A percentile compares a stretch with the other conserved stretches of the same genome.
phyloP scores from a whole-genome alignment of 1,140 invertebrate species.

The Bicyclus anynana region DNA sequence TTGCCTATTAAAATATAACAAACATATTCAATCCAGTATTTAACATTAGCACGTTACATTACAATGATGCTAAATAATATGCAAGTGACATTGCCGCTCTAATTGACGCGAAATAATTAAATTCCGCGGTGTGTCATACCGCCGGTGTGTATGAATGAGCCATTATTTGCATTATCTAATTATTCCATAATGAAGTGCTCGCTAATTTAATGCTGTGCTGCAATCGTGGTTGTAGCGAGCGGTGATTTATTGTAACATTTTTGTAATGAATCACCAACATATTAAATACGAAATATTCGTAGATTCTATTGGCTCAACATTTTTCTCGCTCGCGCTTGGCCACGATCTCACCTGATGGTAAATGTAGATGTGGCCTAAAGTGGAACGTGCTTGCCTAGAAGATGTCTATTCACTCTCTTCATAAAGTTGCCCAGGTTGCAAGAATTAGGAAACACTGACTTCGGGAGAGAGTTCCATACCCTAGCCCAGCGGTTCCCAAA shows the following conservation, averaged over 20 bases:
- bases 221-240: neutral
- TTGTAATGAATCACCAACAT: neutral
- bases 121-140: constrained; percentile 20
- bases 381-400: too few relatives aligned
- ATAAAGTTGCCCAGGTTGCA: too few relatives aligned
- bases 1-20: neutral
- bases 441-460: too few relatives aligned
- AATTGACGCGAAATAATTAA: constrained; percentile 27
- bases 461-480: too few relatives aligned
- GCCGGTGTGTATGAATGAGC: constrained; percentile 23
- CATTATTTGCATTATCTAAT: constrained; percentile 25
- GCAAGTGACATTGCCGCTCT: constrained; percentile 13
- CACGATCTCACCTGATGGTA: too few relatives aligned
- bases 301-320: too few relatives aligned
- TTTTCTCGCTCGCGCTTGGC: too few relatives aligned
- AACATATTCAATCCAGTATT: constrained; percentile 1
- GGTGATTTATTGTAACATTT: neutral
- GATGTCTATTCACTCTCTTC: too few relatives aligned
- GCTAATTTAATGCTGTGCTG: constrained; percentile 8
- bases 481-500: too few relatives aligned
- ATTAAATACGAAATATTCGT: too few relatives aligned
- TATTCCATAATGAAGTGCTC: constrained; percentile 6
- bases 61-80: constrained; percentile 17
- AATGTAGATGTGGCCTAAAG: too few relatives aligned
- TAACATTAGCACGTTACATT: constrained; percentile 10